A percentile compares a stretch with the other conserved stretches of the same genome.
phyloP scores from a whole-genome alignment of 2,888 invertebrate species.

The Drosophila niveifrons region DNA sequence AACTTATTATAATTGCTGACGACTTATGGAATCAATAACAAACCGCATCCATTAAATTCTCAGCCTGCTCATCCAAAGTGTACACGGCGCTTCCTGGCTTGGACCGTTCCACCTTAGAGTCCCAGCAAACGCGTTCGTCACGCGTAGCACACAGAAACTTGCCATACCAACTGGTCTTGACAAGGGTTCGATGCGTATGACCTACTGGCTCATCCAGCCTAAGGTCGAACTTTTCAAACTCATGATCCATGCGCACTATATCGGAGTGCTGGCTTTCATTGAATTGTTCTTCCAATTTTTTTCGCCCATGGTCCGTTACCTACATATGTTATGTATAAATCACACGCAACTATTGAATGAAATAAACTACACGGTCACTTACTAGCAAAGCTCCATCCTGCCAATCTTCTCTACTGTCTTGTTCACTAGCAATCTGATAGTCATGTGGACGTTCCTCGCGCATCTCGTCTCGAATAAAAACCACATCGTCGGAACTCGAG shows the following conservation, averaged over 20 bases:
- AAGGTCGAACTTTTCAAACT: conserved; percentile 74
- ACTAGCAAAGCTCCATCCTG: conserved; percentile 44
- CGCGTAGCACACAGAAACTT: conserved; percentile 75
- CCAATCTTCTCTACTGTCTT: conserved; percentile 44
- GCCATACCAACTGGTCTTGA: conserved; percentile 80
- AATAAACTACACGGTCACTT: conserved; percentile 3
- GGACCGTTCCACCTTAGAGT: conserved; percentile 80
- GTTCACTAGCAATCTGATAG: conserved; percentile 53
- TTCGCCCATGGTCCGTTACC: conserved; percentile 29
- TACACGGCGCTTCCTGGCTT: conserved; percentile 49
- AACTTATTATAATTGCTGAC: neutral
- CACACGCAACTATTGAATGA: neutral
- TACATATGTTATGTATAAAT: conserved; percentile 10
- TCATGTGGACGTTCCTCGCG: conserved; percentile 51
- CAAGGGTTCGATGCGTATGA: conserved; percentile 58
- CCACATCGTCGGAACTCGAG: conserved; percentile 74
- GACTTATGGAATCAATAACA: neutral
- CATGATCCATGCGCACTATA: conserved; percentile 79
- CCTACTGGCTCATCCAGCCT: conserved; percentile 72
- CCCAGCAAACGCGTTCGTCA: conserved; percentile 83
- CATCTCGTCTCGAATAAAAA: conserved; percentile 74
- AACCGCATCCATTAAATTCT: conserved; percentile 84
- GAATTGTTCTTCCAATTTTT: conserved; percentile 59
- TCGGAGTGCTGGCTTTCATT: conserved; percentile 83
- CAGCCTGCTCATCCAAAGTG: conserved; percentile 84